These are phyloP conservation scores for Apomyelois bistriatella DNA, from an alignment of 2,888 invertebrate species.

Conservation along the genomic window DNA sequence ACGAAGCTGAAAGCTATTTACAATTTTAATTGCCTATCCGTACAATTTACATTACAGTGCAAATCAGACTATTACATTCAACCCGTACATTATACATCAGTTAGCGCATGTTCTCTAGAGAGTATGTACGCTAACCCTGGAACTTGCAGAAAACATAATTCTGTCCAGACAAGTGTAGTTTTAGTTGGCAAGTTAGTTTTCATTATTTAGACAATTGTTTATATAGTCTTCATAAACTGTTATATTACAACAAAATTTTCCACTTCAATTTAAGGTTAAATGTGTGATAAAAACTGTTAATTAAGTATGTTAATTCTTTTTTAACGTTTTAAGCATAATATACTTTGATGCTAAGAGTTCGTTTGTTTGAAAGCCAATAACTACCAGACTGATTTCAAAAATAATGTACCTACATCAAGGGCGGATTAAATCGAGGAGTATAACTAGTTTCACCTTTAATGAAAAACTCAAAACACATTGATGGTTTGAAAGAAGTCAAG, in stretches of 20 bases:
- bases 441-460: too few relatives aligned
- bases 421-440: too few relatives aligned
- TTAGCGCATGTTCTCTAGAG: slow-evolving; percentile 3
- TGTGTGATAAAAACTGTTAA: too few relatives aligned
- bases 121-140: slow-evolving; percentile 6
- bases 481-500: too few relatives aligned
- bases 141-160: slow-evolving; percentile 10
- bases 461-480: too few relatives aligned
- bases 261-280: too few relatives aligned
- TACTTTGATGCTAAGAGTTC: too few relatives aligned
- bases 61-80: slow-evolving; percentile 11
- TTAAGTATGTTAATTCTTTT: too few relatives aligned
- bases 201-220: slow-evolving; percentile 6
- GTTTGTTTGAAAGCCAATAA: too few relatives aligned
- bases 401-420: too few relatives aligned
- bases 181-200: not conserved
- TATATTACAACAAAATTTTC: not conserved
- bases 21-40: slow-evolving; percentile 9
- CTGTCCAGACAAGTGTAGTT: slow-evolving; percentile 10
- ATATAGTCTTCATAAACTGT: not conserved
- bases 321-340: too few relatives aligned
- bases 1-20: slow-evolving; percentile 10
- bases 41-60: slow-evolving; percentile 4
- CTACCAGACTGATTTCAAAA: too few relatives aligned
- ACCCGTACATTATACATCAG: slow-evolving; percentile 11